A percentile compares a stretch with the other conserved stretches of the same genome.
phyloP scores from a whole-genome alignment of 2,888 invertebrate genomes.

The Tinea trinotella region DNA sequence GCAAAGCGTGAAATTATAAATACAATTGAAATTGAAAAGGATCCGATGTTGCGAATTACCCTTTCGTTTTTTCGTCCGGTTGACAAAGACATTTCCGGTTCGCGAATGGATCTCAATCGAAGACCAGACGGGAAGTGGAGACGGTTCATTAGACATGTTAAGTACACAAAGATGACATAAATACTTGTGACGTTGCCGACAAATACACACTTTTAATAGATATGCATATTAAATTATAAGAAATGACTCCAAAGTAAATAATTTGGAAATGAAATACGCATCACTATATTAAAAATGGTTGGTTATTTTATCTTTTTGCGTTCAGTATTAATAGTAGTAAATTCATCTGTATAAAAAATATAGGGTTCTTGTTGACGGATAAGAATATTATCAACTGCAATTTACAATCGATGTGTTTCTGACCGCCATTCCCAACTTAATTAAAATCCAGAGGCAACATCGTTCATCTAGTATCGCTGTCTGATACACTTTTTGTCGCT shows the following conservation, averaged over 20 bases:
- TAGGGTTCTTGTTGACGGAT: too few relatives aligned
- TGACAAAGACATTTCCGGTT: slow-evolving; percentile 59
- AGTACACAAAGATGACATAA: neutral
- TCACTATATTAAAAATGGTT: too few relatives aligned
- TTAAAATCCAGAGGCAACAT: slow-evolving; percentile 55
- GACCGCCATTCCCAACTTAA: slow-evolving; percentile 34
- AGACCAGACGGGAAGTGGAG: slow-evolving; percentile 48
- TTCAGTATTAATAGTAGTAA: too few relatives aligned
- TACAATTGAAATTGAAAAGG: slow-evolving; percentile 23
- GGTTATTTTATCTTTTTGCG: too few relatives aligned
- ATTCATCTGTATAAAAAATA: too few relatives aligned
- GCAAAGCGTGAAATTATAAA: slow-evolving; percentile 38
- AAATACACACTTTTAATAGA: neutral
- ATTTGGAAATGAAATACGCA: too few relatives aligned
- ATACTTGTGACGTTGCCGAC: slow-evolving; percentile 11
- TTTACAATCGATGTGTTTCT: slow-evolving; percentile 14
- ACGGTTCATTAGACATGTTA: slow-evolving; percentile 51
- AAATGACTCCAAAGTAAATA: too few relatives aligned
- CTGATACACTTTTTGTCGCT: slow-evolving; percentile 47
- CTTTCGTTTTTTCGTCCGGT: slow-evolving; percentile 40
- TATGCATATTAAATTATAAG: neutral
- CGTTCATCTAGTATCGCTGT: slow-evolving; percentile 57
- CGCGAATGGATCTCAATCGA: slow-evolving; percentile 48
- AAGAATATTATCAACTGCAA: slow-evolving; percentile 13
- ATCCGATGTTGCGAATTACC: slow-evolving; percentile 33